These are phyloP conservation scores for Anas acuta DNA, from an alignment of 2,797 vertebrate genomes.

Conservation along the genomic window DNA sequence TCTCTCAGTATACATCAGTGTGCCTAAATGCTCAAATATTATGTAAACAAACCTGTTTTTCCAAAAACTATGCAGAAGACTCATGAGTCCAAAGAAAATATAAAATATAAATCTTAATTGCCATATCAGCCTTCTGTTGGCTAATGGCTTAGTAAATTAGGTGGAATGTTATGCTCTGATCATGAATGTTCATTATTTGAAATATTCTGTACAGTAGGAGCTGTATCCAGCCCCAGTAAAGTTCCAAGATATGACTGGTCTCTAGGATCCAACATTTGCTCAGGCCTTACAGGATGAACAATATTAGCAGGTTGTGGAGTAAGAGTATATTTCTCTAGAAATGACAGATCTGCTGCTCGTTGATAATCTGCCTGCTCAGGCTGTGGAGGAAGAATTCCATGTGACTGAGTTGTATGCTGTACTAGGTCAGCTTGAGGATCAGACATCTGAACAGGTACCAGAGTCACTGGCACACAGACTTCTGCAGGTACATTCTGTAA, in stretches of 20 bases:
- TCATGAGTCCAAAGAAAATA: constrained; percentile 66
- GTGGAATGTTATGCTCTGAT: constrained; percentile 68
- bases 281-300: constrained; percentile 90
- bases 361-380: constrained; percentile 85
- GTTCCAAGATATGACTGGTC: constrained; percentile 95
- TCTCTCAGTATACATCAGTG: constrained; percentile 64
- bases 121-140: constrained; percentile 20
- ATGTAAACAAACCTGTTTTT: constrained; percentile 69
- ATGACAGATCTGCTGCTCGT: constrained; percentile 87
- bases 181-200: constrained; percentile 83
- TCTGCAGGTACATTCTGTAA: constrained; percentile 76
- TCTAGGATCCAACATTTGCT: constrained; percentile 92
- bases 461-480: constrained; percentile 76
- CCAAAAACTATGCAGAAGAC: constrained; percentile 68
- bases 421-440: constrained; percentile 75
- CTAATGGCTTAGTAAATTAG: neutral
- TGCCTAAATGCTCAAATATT: constrained; percentile 53
- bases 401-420: constrained; percentile 64
- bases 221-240: constrained; percentile 89
- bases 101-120: constrained; percentile 58
- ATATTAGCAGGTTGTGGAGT: constrained; percentile 94
- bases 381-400: constrained; percentile 73
- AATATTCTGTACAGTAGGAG: constrained; percentile 84
- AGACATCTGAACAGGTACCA: constrained; percentile 81
- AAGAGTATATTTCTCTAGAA: constrained; percentile 95